These are phyloP conservation scores for Callyntrura sp. DNA, from an alignment of 2,888 invertebrate genomes.

Conservation along the genomic window DNA sequence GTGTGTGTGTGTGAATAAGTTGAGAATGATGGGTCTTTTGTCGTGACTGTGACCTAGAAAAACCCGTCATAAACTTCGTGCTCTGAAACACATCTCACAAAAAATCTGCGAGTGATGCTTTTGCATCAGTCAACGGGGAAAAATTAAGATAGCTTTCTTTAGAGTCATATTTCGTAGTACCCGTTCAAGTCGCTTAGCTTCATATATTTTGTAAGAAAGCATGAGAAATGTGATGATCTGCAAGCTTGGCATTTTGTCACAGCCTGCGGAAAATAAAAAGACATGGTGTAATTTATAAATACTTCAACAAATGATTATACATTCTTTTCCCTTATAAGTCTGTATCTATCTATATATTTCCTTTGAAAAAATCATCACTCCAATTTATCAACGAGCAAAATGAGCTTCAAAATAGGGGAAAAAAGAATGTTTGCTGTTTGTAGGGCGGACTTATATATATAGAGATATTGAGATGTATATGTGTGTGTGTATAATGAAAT, in stretches of 20 bases:
- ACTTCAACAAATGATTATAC: not conserved
- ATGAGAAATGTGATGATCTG: slow-evolving; percentile 13
- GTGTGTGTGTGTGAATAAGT: not conserved
- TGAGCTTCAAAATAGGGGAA: not conserved
- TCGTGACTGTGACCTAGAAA: slow-evolving; percentile 55
- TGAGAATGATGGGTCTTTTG: slow-evolving; percentile 44
- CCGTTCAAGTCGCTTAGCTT: not conserved
- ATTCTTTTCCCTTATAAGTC: no score
- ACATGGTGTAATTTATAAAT: not conserved
- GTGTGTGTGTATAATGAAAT: not conserved
- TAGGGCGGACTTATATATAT: no score
- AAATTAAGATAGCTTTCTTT: slow-evolving; percentile 47
- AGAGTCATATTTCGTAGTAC: not conserved
- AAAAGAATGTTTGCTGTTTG: not conserved
- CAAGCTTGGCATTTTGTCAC: not conserved
- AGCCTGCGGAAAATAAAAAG: slow-evolving; percentile 11
- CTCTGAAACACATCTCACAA: not conserved
- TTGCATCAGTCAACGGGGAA: slow-evolving; percentile 27
- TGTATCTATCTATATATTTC: not conserved
- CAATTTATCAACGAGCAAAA: not conserved
- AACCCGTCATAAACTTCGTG: slow-evolving; percentile 6
- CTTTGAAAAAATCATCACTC: not conserved
- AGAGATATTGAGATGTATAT: no score
- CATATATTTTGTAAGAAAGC: slow-evolving; percentile 1
- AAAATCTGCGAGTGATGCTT: slow-evolving; percentile 29